phyloP scores from a whole-genome alignment of 2,113 vertebrate species.

The Siphamia tubifer region DNA sequence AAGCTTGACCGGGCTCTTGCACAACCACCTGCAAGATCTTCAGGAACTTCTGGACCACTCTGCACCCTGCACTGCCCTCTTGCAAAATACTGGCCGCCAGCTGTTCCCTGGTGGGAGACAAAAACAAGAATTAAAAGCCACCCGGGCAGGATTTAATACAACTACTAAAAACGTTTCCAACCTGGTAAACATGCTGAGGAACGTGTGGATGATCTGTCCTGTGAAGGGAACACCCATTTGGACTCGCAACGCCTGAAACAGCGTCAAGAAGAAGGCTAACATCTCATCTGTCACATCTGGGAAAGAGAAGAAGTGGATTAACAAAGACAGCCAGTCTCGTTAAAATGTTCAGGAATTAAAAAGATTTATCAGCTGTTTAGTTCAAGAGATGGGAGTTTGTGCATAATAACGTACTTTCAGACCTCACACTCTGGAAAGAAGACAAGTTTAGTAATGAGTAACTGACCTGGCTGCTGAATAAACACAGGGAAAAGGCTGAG shows the following conservation, averaged over 20 bases:
- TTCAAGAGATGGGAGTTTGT: too few relatives aligned
- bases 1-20: slow-evolving; percentile 95
- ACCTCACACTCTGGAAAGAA: neutral
- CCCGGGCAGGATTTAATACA: neutral
- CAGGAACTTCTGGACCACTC: slow-evolving; percentile 96
- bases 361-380: neutral
- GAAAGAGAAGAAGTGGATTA: slow-evolving; percentile 1
- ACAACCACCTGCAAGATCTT: slow-evolving; percentile 98
- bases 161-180: slow-evolving; percentile 43
- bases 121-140: neutral
- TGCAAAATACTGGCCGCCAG: slow-evolving; percentile 95
- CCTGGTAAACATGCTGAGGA: slow-evolving; percentile 99
- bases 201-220: slow-evolving; percentile 97
- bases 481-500: slow-evolving; percentile 94
- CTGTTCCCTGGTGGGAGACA: slow-evolving; percentile 85
- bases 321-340: neutral
- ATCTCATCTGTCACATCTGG: slow-evolving; percentile 96
- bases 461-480: slow-evolving; percentile 96
- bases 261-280: slow-evolving; percentile 96
- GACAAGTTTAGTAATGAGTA: neutral
- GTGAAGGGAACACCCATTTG: slow-evolving; percentile 99
- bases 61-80: slow-evolving; percentile 93
- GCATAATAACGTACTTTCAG: too few relatives aligned
- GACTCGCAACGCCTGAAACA: slow-evolving; percentile 95
- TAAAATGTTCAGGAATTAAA: too few relatives aligned